Conservation (phyloP, 2,113 vertebrate genomes). For the Glaucidium brasilianum region DNA sequence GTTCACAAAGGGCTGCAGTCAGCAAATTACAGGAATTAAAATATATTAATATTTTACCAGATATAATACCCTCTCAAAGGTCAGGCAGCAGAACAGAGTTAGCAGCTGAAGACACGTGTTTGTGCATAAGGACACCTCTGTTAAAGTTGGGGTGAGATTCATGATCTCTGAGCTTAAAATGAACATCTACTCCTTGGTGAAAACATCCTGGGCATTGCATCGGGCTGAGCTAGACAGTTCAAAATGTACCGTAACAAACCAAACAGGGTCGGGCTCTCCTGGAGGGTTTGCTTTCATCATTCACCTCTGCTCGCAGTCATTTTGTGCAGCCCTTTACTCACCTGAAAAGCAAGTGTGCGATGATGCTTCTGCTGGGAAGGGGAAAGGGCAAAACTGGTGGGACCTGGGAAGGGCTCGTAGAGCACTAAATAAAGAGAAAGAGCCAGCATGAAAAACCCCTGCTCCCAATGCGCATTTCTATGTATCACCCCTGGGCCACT, state of each 20-base stretch:
- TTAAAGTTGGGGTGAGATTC: background rate
- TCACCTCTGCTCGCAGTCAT: background rate
- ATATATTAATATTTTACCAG: background rate
- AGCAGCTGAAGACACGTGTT: background rate
- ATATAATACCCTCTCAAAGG: background rate
- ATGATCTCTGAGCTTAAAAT: background rate
- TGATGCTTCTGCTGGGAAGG: background rate
- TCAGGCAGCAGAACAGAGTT: background rate
- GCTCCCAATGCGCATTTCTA: background rate
- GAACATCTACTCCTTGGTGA: background rate
- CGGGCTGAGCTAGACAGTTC: background rate
- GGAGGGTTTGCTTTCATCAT: background rate
- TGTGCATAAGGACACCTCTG: rapidly evolving
- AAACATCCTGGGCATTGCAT: background rate
- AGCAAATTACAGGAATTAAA: background rate
- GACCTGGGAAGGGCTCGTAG: background rate
- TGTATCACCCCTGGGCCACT: background rate
- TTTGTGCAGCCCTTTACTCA: background rate
- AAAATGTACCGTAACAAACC: background rate
- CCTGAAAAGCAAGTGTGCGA: background rate
- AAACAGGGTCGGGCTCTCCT: background rate
- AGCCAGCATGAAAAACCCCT: background rate
- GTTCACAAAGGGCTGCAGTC: background rate
- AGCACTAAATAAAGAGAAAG: background rate
- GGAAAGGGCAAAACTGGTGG: background rate